Percentiles rank a stretch among this genome's conserved stretches.
Conservation (phyloP, 2,888 invertebrate species). For the Zonitis immaculata region DNA sequence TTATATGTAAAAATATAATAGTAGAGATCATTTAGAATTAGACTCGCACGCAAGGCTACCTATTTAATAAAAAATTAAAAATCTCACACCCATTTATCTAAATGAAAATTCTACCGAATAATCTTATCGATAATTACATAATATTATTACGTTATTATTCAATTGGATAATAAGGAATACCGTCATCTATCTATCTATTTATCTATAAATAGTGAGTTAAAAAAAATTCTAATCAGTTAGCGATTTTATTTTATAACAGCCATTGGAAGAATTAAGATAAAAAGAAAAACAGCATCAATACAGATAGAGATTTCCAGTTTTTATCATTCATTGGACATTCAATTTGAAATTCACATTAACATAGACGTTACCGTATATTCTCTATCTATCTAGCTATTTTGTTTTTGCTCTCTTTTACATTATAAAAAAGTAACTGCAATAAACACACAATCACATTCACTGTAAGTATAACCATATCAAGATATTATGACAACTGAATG, state of each 20-base stretch:
- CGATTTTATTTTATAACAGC: no score
- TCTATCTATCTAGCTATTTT: no score
- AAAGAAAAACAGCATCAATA: not conserved
- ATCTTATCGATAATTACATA: not conserved
- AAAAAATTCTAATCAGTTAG: no score
- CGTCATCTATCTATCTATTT: no score
- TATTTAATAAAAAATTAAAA: not conserved
- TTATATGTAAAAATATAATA: not conserved
- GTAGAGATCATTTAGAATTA: not conserved
- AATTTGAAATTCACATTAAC: constrained; percentile 27
- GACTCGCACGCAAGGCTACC: not conserved
- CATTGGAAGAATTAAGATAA: no score
- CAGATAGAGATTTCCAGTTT: constrained; percentile 18
- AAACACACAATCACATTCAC: constrained; percentile 6
- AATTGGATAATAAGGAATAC: not conserved
- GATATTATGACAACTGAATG: constrained; percentile 28
- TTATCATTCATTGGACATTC: constrained; percentile 12
- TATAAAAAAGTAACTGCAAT: not conserved
- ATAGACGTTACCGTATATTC: constrained; percentile 27
- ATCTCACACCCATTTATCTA: not conserved
- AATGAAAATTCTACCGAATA: no score
- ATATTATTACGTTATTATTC: not conserved
- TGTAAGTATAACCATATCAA: constrained; percentile 24
- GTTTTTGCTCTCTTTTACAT: no score
- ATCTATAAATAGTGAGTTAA: no score